Evolutionary conservation across 30 jellyfish, hydroid and myxozoan genomes (phyloP).

Genomic region (Aurelia aurita): DNA sequence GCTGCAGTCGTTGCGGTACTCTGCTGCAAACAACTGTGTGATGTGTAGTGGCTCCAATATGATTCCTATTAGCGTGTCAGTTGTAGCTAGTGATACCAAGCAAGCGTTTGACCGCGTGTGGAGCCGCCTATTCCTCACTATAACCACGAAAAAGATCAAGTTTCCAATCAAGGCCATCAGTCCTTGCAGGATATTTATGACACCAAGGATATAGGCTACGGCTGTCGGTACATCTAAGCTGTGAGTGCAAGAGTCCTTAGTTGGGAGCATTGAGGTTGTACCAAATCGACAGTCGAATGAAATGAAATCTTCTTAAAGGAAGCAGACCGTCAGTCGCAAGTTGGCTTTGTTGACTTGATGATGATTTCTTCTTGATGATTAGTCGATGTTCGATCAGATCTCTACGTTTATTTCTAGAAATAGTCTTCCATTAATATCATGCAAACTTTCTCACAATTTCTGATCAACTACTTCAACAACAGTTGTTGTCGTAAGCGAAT

Average conservation of each 20-base stretch:
- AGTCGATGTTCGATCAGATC: too few species aligned
- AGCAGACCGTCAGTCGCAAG: too few species aligned
- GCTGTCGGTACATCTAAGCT: neutral
- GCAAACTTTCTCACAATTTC: too few species aligned
- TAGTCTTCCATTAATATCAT: too few species aligned
- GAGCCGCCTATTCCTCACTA: neutral
- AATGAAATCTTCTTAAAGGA: too few species aligned
- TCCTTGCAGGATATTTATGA: slow-evolving; percentile 1
- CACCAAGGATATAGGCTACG: slow-evolving; percentile 25
- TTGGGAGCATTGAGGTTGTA: too few species aligned
- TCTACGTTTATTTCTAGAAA: too few species aligned
- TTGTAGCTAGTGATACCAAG: slow-evolving; percentile 46
- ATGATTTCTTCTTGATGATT: too few species aligned
- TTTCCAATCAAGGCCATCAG: slow-evolving; percentile 34
- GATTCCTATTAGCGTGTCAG: slow-evolving; percentile 60
- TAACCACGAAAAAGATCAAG: slow-evolving; percentile 22
- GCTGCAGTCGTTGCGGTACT: slow-evolving; percentile 22
- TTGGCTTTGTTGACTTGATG: too few species aligned
- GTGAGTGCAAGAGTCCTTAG: neutral
- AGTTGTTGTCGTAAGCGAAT: too few species aligned
- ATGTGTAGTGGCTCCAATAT: slow-evolving; percentile 29
- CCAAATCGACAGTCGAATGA: too few species aligned
- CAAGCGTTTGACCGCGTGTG: slow-evolving; percentile 28
- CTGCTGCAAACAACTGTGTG: slow-evolving; percentile 11
- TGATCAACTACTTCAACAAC: too few species aligned